Conservation (phyloP, 2,113 vertebrate species). For the Antennarius striatus region DNA sequence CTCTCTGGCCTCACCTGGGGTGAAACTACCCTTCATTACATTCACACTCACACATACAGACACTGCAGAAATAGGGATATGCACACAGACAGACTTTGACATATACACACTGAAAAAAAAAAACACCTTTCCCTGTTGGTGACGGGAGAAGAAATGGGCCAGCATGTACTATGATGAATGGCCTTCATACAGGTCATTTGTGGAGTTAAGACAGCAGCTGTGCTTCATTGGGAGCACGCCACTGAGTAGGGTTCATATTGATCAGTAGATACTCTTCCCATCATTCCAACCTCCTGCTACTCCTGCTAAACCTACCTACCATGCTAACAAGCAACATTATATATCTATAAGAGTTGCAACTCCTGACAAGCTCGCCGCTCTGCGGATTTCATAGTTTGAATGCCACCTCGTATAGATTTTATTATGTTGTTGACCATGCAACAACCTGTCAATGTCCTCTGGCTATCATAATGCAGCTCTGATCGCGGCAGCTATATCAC, state of each 20-base stretch:
- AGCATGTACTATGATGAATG: slow-evolving; percentile 71
- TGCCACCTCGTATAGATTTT: slow-evolving; percentile 60
- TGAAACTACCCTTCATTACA: slow-evolving; percentile 69
- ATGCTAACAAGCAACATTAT: slow-evolving; percentile 67
- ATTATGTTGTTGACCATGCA: slow-evolving; percentile 6
- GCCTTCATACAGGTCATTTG: slow-evolving; percentile 74
- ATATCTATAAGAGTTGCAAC: slow-evolving; percentile 60
- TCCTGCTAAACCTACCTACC: slow-evolving; percentile 45
- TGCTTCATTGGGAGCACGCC: slow-evolving; percentile 61
- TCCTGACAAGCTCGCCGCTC: slow-evolving; percentile 43
- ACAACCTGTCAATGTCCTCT: slow-evolving; percentile 23
- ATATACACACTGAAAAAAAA: slow-evolving; percentile 42
- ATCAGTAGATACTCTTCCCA: slow-evolving; percentile 67
- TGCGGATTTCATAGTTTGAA: slow-evolving; percentile 51
- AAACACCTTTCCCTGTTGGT: slow-evolving; percentile 45
- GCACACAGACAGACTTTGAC: slow-evolving; percentile 29
- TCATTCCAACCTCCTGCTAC: slow-evolving; percentile 37
- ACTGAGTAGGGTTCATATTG: slow-evolving; percentile 58
- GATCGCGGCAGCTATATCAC: slow-evolving; percentile 3
- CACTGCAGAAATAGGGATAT: slow-evolving; percentile 36
- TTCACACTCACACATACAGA: slow-evolving; percentile 45
- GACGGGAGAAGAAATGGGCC: slow-evolving; percentile 75
- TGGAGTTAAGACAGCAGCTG: slow-evolving; percentile 76
- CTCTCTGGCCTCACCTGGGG: slow-evolving; percentile 70
- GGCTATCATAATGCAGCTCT: slow-evolving; percentile 38